Conservation (phyloP, 1,140 invertebrate genomes). For the Pseudomyrmex flavicornis region DNA sequence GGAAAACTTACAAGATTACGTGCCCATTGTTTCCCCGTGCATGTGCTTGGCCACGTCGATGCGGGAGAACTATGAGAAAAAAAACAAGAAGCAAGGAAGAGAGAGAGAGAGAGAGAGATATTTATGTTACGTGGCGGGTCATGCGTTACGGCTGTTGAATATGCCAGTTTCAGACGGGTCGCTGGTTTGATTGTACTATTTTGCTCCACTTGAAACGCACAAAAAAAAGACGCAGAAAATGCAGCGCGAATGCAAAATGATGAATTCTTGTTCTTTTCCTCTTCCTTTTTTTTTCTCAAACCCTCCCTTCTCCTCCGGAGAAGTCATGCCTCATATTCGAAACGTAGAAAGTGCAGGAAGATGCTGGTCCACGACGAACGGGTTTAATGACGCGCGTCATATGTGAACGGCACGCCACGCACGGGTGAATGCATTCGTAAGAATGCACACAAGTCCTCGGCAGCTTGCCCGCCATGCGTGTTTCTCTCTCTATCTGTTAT, state of each 20-base stretch:
- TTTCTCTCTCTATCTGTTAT: background rate
- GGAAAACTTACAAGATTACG: constrained; percentile 21
- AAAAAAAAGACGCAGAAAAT: too few species aligned
- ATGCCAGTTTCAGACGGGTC: too few species aligned
- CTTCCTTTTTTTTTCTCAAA: background rate
- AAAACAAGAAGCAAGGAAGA: background rate
- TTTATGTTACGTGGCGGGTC: constrained; percentile 50
- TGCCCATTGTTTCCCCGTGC: constrained; percentile 44
- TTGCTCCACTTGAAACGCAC: too few species aligned
- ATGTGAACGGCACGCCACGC: constrained; percentile 61
- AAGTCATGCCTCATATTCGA: background rate
- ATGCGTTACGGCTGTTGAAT: too few species aligned
- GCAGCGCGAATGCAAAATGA: too few species aligned
- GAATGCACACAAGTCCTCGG: constrained; percentile 70
- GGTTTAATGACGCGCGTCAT: constrained; percentile 66
- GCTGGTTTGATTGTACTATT: too few species aligned
- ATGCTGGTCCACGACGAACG: constrained; percentile 29
- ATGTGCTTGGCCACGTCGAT: constrained; percentile 54
- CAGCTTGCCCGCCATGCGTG: constrained; percentile 23
- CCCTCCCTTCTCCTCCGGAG: background rate
- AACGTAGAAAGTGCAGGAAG: constrained; percentile 34
- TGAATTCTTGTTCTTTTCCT: background rate
- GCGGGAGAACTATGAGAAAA: constrained; percentile 26
- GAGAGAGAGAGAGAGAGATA: constrained; percentile 28
- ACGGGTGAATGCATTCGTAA: constrained; percentile 77